phyloP scores from a whole-genome alignment of 2,113 vertebrate genomes.

The Syngnathus scovelli region DNA sequence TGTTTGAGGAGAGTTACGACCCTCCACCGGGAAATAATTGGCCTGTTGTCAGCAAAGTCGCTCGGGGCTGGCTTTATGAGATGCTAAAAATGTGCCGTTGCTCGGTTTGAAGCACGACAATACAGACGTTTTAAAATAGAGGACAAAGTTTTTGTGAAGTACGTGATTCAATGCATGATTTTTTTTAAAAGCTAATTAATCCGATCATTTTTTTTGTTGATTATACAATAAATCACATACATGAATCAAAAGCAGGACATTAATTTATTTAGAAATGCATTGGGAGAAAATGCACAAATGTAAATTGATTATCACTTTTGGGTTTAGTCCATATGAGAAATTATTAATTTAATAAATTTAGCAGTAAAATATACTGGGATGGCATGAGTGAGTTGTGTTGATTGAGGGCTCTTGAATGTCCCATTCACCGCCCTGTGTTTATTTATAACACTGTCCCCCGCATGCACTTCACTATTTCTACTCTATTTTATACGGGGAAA shows the following conservation, averaged over 20 bases:
- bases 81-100: not conserved
- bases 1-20: conserved; percentile 40
- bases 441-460: not conserved
- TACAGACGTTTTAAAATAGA: not conserved
- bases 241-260: too few relatives aligned
- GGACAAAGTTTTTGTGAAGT: too few relatives aligned
- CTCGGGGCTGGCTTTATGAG: not conserved
- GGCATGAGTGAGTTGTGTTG: not conserved
- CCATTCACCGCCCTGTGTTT: not conserved
- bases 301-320: too few relatives aligned
- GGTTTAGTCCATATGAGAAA: too few relatives aligned
- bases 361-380: not conserved
- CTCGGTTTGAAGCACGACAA: not conserved
- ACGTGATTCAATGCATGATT: too few relatives aligned
- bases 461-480: not conserved
- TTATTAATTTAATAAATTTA: too few relatives aligned
- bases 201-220: too few relatives aligned
- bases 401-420: not conserved
- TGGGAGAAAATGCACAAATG: too few relatives aligned
- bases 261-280: too few relatives aligned
- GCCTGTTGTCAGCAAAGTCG: not conserved
- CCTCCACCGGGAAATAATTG: conserved; percentile 5
- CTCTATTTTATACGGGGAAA: not conserved
- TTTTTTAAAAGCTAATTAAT: too few relatives aligned
- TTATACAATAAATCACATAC: too few relatives aligned